Evolutionary conservation across 1,140 invertebrate species (phyloP).

Genomic region (Eriocheir sinensis): DNA sequence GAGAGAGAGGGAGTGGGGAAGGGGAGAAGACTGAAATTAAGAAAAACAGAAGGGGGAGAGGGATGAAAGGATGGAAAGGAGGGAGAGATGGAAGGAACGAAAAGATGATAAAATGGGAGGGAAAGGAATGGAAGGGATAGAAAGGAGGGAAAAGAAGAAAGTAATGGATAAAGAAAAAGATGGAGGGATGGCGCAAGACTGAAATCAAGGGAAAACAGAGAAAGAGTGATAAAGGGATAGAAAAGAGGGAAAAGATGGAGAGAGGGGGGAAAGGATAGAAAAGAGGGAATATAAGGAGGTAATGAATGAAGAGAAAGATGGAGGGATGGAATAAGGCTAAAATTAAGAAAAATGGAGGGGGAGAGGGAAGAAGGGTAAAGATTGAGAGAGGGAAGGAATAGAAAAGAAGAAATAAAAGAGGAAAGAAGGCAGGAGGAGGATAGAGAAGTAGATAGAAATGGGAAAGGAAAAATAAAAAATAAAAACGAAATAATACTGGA

Average conservation of each 20-base stretch:
- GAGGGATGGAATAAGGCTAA: background rate
- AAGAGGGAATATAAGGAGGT: background rate
- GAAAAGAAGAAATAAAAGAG: too few relatives aligned
- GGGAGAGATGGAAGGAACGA: background rate
- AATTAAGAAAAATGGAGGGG: too few relatives aligned
- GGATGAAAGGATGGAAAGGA: background rate
- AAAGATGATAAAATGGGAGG: too few relatives aligned
- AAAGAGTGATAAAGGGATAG: background rate
- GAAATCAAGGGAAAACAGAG: background rate
- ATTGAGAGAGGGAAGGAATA: too few relatives aligned
- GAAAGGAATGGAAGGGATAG: background rate
- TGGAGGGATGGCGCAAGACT: background rate
- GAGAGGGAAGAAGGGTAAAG: background rate
- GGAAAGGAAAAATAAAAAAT: too few relatives aligned
- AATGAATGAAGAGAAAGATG: background rate
- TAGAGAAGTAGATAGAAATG: too few relatives aligned
- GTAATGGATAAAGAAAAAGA: background rate
- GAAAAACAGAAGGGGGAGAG: too few relatives aligned
- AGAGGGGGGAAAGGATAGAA: background rate
- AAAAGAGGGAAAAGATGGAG: background rate
- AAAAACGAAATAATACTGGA: too few relatives aligned
- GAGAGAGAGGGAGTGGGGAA: background rate
- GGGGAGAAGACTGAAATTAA: background rate
- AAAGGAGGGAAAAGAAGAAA: background rate
- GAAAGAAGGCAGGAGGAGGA: background rate